Conservation (phyloP, 2,797 vertebrate species). For the Sebastes matsubarae region DNA sequence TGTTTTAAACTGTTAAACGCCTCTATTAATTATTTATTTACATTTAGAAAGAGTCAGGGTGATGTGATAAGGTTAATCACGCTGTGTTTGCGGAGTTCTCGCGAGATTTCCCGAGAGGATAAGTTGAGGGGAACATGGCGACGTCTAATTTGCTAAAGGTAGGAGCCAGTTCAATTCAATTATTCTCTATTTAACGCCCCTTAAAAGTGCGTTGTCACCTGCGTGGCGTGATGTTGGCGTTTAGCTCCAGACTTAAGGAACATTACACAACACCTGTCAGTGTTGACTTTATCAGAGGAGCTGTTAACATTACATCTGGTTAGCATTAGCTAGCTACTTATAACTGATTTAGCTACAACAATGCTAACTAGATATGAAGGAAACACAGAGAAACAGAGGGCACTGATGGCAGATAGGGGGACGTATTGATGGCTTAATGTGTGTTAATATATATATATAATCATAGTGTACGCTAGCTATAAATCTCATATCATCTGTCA, state of each 20-base stretch:
- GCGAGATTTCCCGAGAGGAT: constrained; percentile 85
- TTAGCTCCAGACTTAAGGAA: not conserved
- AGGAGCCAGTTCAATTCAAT: constrained; percentile 79
- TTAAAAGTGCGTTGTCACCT: constrained; percentile 43
- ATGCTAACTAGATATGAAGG: constrained; percentile 8
- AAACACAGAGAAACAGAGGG: not conserved
- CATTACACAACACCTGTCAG: not conserved
- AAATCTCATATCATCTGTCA: constrained; percentile 54
- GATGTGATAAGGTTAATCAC: not conserved
- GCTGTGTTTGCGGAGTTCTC: constrained; percentile 51
- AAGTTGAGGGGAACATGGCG: constrained; percentile 98
- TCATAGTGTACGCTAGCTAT: not conserved
- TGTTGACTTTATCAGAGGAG: constrained; percentile 10
- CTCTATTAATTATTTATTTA: too few relatives aligned
- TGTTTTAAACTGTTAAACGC: too few relatives aligned
- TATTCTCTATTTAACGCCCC: constrained; percentile 14
- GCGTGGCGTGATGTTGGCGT: not conserved
- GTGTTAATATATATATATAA: not conserved
- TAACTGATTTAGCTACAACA: constrained; percentile 61
- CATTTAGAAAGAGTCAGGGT: too few relatives aligned
- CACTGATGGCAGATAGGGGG: not conserved
- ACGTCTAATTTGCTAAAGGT: constrained; percentile 99
- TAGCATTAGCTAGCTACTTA: constrained; percentile 71
- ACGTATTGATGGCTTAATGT: not conserved
- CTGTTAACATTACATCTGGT: constrained; percentile 61